phyloP scores from a whole-genome alignment of 2,113 vertebrate species.

The Halichoerus grypus region DNA sequence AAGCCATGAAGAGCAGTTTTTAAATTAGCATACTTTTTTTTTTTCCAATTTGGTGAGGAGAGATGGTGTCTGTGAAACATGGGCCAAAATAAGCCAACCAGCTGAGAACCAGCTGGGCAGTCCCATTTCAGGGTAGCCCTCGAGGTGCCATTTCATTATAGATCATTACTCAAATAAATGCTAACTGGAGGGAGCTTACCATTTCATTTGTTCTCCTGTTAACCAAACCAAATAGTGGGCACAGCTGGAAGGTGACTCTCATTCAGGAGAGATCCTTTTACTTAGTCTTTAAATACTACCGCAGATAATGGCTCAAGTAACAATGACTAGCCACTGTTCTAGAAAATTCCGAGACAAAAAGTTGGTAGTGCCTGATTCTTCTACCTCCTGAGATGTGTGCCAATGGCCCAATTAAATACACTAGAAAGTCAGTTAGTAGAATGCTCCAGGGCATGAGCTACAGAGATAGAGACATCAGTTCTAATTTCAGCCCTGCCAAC shows the following conservation, averaged over 20 bases:
- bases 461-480: not conserved
- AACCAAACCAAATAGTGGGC: not conserved
- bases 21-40: not conserved
- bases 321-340: not conserved
- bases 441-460: not conserved
- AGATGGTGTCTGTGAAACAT: not conserved
- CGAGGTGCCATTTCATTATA: slow-evolving; percentile 29
- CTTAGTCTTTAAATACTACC: slow-evolving; percentile 7
- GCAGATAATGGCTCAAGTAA: not conserved
- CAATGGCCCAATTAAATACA: not conserved
- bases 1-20: not conserved
- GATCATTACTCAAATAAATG: slow-evolving; percentile 7
- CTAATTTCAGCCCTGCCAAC: not conserved
- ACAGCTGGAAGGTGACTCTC: not conserved
- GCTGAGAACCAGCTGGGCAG: not conserved
- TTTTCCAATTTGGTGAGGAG: not conserved
- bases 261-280: not conserved
- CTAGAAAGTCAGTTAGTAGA: not conserved
- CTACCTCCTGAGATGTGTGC: not conserved
- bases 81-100: not conserved
- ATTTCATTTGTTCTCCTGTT: not conserved
- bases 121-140: not conserved
- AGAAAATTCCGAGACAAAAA: slow-evolving; percentile 13
- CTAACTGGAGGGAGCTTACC: not conserved
- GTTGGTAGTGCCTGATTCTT: not conserved